Percentiles rank a stretch among this genome's conserved stretches.
phyloP scores from a whole-genome alignment of 1,140 invertebrate species.

The Drosophila asahinai region DNA sequence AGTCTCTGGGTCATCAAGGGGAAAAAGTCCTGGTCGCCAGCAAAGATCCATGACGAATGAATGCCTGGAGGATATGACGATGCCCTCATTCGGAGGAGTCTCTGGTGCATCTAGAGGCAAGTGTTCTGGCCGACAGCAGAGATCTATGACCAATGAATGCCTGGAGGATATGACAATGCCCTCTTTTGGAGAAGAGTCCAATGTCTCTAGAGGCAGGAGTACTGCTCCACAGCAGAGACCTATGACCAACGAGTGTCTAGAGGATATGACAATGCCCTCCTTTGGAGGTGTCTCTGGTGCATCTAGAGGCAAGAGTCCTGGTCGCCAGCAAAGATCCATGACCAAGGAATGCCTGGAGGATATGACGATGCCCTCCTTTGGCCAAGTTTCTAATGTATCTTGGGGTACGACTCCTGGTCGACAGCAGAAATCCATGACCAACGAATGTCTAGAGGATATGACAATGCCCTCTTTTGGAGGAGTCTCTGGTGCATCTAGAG shows the following conservation, averaged over 20 bases:
- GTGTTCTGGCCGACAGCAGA: neutral
- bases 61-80: slow-evolving; percentile 21
- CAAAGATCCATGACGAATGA: neutral
- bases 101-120: neutral
- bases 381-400: neutral
- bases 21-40: neutral
- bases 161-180: too few relatives aligned
- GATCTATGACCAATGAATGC: neutral
- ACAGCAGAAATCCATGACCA: neutral
- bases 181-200: neutral
- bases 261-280: slow-evolving; percentile 9
- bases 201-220: neutral
- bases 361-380: slow-evolving; percentile 21
- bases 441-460: slow-evolving; percentile 29
- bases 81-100: slow-evolving; percentile 1
- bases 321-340: too few relatives aligned
- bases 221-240: neutral
- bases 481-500: neutral
- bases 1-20: neutral
- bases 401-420: neutral
- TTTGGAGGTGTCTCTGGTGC: neutral
- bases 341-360: slow-evolving; percentile 6
- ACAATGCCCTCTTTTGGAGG: slow-evolving; percentile 8
- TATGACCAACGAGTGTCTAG: slow-evolving; percentile 14
- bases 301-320: too few relatives aligned